Conservation (phyloP, 2,888 invertebrate species). For the Nebria salina region DNA sequence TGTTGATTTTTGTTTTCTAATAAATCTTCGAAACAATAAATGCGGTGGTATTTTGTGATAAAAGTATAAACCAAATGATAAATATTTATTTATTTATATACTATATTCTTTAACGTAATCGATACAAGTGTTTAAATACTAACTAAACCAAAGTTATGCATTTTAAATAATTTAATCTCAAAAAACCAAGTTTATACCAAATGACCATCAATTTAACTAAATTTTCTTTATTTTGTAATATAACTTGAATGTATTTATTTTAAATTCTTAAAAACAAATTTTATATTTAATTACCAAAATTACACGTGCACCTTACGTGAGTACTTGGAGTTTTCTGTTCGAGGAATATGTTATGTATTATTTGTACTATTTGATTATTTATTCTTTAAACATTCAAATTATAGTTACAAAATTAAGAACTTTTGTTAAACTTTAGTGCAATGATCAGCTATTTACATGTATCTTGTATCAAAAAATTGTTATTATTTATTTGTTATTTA, state of each 20-base stretch:
- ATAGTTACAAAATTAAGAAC: neutral
- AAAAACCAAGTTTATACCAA: neutral
- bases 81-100: neutral
- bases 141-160: neutral
- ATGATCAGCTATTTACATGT: slow-evolving; percentile 25
- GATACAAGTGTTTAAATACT: neutral
- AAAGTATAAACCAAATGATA: neutral
- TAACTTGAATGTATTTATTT: neutral
- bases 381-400: neutral
- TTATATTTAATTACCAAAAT: neutral
- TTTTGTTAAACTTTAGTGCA: slow-evolving; percentile 28
- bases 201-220: neutral
- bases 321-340: neutral
- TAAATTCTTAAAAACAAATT: neutral
- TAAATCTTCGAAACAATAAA: neutral
- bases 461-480: slow-evolving; percentile 31
- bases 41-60: neutral
- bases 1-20: neutral
- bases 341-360: neutral
- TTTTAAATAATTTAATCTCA: neutral
- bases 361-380: neutral
- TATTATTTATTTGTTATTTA: slow-evolving; percentile 45
- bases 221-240: neutral
- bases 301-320: neutral
- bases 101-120: neutral